These are phyloP conservation scores for Cydia strobilella DNA, from an alignment of 1,140 invertebrate species.

Conservation along the genomic window DNA sequence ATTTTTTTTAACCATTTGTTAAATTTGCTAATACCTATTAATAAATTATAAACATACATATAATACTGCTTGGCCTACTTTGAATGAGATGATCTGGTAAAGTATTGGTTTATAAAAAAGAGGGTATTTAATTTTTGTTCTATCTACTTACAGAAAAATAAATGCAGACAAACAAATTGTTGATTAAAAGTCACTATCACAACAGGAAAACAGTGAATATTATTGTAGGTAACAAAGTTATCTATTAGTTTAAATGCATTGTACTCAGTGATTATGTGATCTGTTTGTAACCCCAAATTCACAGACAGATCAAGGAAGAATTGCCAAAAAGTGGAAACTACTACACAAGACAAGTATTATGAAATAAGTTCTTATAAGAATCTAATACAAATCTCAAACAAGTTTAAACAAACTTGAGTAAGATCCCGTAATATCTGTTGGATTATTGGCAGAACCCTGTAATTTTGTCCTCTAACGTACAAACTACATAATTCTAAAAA, in stretches of 20 bases:
- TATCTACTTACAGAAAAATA: not conserved
- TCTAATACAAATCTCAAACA: constrained; percentile 12
- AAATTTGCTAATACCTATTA: too few relatives aligned
- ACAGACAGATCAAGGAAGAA: constrained; percentile 4
- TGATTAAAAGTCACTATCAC: not conserved
- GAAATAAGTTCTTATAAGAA: constrained; percentile 14
- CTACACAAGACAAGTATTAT: constrained; percentile 13
- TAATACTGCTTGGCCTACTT: too few relatives aligned
- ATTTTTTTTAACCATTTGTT: too few relatives aligned
- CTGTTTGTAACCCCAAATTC: not conserved
- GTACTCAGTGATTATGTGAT: not conserved
- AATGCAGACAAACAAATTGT: not conserved
- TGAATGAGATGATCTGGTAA: not conserved
- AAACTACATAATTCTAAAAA: constrained; percentile 77
- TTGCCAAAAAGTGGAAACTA: constrained; percentile 47
- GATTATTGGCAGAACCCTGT: constrained; percentile 50
- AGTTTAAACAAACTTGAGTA: constrained; percentile 27
- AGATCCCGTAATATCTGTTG: constrained; percentile 34
- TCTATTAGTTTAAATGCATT: not conserved
- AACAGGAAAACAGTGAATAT: constrained; percentile 11
- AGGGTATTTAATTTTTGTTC: not conserved
- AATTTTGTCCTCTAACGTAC: constrained; percentile 68
- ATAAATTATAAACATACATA: too few relatives aligned
- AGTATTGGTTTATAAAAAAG: not conserved
- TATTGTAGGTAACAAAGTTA: not conserved